Base-by-base conservation (phyloP, 2,888 invertebrate genomes). In the Eupithecia subumbrata region DNA sequence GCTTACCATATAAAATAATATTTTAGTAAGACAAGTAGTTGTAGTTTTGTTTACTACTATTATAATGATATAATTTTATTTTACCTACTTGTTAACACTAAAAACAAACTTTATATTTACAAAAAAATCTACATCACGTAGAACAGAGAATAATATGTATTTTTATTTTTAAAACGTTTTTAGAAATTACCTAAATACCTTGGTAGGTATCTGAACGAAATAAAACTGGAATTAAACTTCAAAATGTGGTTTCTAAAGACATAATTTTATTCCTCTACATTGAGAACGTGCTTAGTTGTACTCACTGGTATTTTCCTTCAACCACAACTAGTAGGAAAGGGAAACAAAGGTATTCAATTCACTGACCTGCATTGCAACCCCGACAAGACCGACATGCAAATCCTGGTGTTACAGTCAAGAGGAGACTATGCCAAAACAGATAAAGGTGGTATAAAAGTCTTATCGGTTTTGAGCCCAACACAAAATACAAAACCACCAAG, bases 401-500 rank as follows among this genome's bases (percentile, higher is more conserved):
- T 66, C 16, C n/a, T n/a, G n/a, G 66, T 37, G 11, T 64, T 18
- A 18, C 34, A 37, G n/a, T n/a, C 66, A 67, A n/a, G 66, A 37
- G 66, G 66, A 67, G 66, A 67, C 37, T 37, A 67, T 11, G 11
- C 1, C 37, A 40, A 37, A 67, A 67, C 34, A n/a, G 66, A 67
- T 37, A 67, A 5, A 18, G 40, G 18, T 1, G 18, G 12, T 40
- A 22, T 25, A 67, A 67, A 67, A 67, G 40, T 66, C 64, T 66
- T 66, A 66, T 18, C 37, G 16, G 64, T 22, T n/a, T 18, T 67
- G 14, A 68, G 43, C 43, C 68, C 25, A 25, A 68, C 68, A 34
- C 64, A 43, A 25, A 68, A 68, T 25, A 43, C 43, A 68, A 67
- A 67, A 68, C 43, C 68, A 22, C 43, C 40, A 68, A 43, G 43